phyloP scores from a whole-genome alignment of 2,888 invertebrate genomes.

The Drosophila bunnanda region DNA sequence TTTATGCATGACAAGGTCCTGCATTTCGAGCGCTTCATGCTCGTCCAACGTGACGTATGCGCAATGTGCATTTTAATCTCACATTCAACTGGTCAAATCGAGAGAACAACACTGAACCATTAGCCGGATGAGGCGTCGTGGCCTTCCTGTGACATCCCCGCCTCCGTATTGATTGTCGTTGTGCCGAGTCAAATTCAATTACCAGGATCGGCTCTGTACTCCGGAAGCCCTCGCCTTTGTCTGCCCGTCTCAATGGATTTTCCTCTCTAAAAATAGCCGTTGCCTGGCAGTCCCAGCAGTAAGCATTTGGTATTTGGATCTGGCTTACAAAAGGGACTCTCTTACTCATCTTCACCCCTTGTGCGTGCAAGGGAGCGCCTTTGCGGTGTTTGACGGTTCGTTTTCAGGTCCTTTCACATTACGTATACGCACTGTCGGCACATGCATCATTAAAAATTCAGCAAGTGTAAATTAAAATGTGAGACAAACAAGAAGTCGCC shows the following conservation, averaged over 20 bases:
- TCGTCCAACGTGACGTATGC: constrained; percentile 57
- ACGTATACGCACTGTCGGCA: constrained; percentile 55
- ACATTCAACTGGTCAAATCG: constrained; percentile 8
- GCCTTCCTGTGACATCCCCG: constrained; percentile 23
- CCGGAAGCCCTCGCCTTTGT: constrained; percentile 32
- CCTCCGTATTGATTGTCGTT: constrained; percentile 60
- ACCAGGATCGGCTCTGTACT: constrained; percentile 34
- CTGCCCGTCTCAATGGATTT: constrained; percentile 34
- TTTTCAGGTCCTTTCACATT: constrained; percentile 22
- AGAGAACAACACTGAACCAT: constrained; percentile 11
- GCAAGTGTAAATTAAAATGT: constrained; percentile 62
- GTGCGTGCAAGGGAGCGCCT: constrained; percentile 1
- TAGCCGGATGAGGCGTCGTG: constrained; percentile 38
- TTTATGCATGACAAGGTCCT: constrained; percentile 56
- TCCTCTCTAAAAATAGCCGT: constrained; percentile 52
- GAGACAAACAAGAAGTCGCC: constrained; percentile 33
- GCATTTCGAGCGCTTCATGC: constrained; percentile 32
- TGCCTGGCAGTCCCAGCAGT: constrained; percentile 29
- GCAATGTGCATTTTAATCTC: constrained; percentile 62
- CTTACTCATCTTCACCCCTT: background rate
- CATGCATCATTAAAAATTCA: constrained; percentile 65
- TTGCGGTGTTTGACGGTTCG: constrained; percentile 2
- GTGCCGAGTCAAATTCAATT: constrained; percentile 67
- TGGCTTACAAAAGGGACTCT: constrained; percentile 2
- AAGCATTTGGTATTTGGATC: constrained; percentile 31